Evolutionary conservation across 2,888 invertebrate genomes (phyloP).

Genomic region (Trypoxylon attenuatum): DNA sequence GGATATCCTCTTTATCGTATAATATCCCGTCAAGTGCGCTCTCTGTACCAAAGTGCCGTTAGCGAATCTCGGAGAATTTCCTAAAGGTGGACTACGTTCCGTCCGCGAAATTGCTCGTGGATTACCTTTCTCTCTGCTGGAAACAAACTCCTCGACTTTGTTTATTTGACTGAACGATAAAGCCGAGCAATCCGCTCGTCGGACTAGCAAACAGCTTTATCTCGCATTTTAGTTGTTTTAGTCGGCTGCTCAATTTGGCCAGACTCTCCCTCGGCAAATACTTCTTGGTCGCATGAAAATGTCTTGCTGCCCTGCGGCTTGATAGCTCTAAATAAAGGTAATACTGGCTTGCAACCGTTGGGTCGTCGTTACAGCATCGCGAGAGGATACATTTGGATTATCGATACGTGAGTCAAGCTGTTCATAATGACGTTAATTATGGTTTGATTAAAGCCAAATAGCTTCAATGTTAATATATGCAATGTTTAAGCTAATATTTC

Average conservation of each 20-base stretch:
- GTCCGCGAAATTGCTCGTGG: slow-evolving; percentile 20
- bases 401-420: too few species aligned
- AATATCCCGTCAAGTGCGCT: too few species aligned
- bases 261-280: background rate
- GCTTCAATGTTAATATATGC: too few species aligned
- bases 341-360: background rate
- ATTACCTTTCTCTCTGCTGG: slow-evolving; percentile 13
- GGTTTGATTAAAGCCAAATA: too few species aligned
- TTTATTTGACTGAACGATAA: slow-evolving; percentile 3
- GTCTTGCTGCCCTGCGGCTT: background rate
- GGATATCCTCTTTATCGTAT: too few species aligned
- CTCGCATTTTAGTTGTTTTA: background rate
- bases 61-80: slow-evolving; percentile 19
- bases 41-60: slow-evolving; percentile 9
- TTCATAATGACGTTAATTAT: too few species aligned
- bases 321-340: background rate
- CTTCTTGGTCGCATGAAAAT: background rate
- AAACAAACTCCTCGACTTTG: slow-evolving; percentile 30
- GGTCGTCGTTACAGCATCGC: too few species aligned
- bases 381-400: too few species aligned
- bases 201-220: slow-evolving; percentile 8
- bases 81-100: slow-evolving; percentile 7
- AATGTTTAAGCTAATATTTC: too few species aligned
- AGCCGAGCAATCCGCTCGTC: slow-evolving; percentile 2
- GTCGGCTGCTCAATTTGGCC: background rate